A percentile compares a stretch with the other conserved stretches of the same genome.
phyloP scores from a whole-genome alignment of 2,888 invertebrate genomes.

The Brassicogethes aeneus region DNA sequence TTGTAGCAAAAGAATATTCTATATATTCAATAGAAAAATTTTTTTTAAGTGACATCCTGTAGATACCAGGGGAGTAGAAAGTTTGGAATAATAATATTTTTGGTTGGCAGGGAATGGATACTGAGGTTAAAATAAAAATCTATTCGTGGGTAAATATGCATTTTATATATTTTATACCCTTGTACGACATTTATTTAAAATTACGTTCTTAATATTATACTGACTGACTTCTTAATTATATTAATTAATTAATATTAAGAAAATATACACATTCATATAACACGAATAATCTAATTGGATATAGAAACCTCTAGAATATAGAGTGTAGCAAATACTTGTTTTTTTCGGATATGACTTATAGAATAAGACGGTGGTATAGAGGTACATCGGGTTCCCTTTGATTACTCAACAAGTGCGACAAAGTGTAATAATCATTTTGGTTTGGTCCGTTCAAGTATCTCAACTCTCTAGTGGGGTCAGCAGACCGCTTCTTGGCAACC shows the following conservation, averaged over 20 bases:
- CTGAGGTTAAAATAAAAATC: too few species aligned
- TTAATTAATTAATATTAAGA: slow-evolving; percentile 18
- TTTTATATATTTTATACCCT: slow-evolving; percentile 2
- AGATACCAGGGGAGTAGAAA: too few species aligned
- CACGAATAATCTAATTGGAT: slow-evolving; percentile 6
- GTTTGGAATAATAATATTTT: too few species aligned
- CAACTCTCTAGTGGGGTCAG: slow-evolving; percentile 38
- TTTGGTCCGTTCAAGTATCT: slow-evolving; percentile 37
- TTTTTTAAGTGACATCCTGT: too few species aligned
- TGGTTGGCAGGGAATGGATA: too few species aligned
- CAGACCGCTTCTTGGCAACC: slow-evolving; percentile 50
- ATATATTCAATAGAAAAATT: too few species aligned
- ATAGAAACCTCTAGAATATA: slow-evolving; percentile 7
- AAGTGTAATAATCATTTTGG: slow-evolving; percentile 50
- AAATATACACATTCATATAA: slow-evolving; percentile 20
- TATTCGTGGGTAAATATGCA: slow-evolving; percentile 8
- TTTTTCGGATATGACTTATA: slow-evolving; percentile 47
- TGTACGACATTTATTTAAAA: slow-evolving; percentile 20
- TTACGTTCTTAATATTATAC: slow-evolving; percentile 29
- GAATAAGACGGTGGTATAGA: slow-evolving; percentile 52
- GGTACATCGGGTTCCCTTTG: slow-evolving; percentile 49
- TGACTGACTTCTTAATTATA: slow-evolving; percentile 27
- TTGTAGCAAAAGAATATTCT: too few species aligned
- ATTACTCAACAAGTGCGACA: slow-evolving; percentile 48
- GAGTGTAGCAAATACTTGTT: background rate